These are phyloP conservation scores for Holotrichia oblita DNA, from an alignment of 1,140 invertebrate species.

Conservation along the genomic window DNA sequence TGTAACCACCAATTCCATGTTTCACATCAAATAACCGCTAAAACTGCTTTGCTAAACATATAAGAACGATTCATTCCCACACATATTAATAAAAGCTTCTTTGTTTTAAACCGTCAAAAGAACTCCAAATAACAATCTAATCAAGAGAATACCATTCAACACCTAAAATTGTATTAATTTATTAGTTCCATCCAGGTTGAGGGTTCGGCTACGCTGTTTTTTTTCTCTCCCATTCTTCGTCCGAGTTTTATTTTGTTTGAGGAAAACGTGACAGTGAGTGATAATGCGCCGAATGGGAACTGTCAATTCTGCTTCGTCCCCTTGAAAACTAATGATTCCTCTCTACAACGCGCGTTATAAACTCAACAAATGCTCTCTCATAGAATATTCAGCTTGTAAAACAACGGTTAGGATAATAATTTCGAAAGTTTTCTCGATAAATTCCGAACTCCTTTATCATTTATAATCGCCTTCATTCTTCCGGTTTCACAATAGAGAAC, in stretches of 20 bases:
- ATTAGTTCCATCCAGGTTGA: background rate
- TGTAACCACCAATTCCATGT: too few relatives aligned
- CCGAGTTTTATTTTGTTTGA: background rate
- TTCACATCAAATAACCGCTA: too few relatives aligned
- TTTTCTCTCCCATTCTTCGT: background rate
- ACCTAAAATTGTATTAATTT: background rate
- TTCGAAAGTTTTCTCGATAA: background rate
- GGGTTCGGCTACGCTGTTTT: background rate
- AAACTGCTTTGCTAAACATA: too few relatives aligned
- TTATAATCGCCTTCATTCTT: too few relatives aligned
- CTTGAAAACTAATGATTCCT: background rate
- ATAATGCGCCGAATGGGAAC: background rate
- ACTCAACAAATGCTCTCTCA: background rate
- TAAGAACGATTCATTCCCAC: too few relatives aligned
- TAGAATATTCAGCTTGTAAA: background rate
- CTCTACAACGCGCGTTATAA: background rate
- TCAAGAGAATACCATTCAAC: too few relatives aligned
- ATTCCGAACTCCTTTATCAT: background rate
- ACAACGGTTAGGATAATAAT: slow-evolving; percentile 11
- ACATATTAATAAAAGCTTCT: too few relatives aligned
- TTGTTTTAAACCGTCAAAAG: too few relatives aligned
- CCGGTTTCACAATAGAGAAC: too few relatives aligned
- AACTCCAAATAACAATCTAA: too few relatives aligned
- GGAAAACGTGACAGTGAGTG: slow-evolving; percentile 10
- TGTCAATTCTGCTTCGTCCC: background rate